Conservation (phyloP, 2,113 vertebrate species). For the Nothoprocta perdicaria region DNA sequence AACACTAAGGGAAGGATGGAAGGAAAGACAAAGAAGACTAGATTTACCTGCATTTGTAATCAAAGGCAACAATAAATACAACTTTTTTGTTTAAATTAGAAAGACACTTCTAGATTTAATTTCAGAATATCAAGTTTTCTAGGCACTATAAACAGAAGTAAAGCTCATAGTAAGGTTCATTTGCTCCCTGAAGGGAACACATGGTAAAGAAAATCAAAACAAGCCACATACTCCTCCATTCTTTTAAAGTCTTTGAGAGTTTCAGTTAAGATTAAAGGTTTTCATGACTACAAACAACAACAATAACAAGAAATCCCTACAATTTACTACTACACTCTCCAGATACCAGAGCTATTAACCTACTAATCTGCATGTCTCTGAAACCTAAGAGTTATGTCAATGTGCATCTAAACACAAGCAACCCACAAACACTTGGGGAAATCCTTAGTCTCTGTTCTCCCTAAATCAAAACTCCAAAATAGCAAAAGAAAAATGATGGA, state of each 20-base stretch:
- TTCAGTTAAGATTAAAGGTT: background rate
- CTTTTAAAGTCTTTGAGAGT: background rate
- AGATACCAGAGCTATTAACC: background rate
- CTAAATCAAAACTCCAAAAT: background rate
- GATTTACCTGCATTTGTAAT: background rate
- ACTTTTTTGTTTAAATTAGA: background rate
- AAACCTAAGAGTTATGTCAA: background rate
- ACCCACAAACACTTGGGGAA: background rate
- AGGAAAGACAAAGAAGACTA: background rate
- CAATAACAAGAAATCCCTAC: background rate
- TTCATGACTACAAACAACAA: background rate
- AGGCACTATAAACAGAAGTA: background rate
- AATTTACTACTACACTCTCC: background rate
- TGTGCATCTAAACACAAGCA: background rate
- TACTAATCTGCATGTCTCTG: background rate
- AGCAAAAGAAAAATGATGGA: background rate
- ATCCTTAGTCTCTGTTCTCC: background rate
- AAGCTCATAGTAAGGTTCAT: background rate
- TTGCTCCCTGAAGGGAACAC: background rate
- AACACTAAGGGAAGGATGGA: fast-evolving
- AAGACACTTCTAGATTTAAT: background rate
- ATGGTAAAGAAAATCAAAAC: background rate
- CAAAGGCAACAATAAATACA: background rate
- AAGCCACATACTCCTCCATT: background rate
- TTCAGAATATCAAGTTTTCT: background rate